phyloP scores from a whole-genome alignment of 2,797 vertebrate genomes.

The Xiphorhynchus erythropygius region DNA sequence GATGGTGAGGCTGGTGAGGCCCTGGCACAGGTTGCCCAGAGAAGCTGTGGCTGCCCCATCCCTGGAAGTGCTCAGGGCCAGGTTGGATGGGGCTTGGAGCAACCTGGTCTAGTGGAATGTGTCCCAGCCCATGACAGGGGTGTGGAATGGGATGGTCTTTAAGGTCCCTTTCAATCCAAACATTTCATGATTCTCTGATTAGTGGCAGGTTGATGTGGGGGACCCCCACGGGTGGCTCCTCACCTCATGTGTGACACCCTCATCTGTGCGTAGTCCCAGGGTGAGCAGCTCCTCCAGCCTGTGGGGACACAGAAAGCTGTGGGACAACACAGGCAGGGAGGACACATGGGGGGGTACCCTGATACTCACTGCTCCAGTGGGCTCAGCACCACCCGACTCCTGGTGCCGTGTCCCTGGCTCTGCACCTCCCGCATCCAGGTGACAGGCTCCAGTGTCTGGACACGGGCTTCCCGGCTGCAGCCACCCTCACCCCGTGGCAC shows the following conservation, averaged over 20 bases:
- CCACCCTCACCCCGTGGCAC: conserved; percentile 69
- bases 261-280: conserved; percentile 86
- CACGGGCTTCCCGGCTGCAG: conserved; percentile 83
- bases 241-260: conserved; percentile 87
- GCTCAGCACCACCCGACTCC: conserved; percentile 77
- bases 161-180: background rate
- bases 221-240: background rate
- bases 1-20: background rate
- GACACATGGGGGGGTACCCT: rapidly evolving
- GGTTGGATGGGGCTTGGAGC: background rate
- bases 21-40: background rate
- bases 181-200: background rate
- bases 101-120: background rate
- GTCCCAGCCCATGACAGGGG: background rate
- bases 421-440: conserved; percentile 89
- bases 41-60: background rate
- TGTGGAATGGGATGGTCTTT: rapidly evolving
- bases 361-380: conserved; percentile 82
- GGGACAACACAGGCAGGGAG: rapidly evolving
- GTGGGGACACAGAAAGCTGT: background rate
- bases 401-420: conserved; percentile 84
- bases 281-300: conserved; percentile 90
- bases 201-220: rapidly evolving
- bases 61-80: background rate
- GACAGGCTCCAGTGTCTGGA: conserved; percentile 88